Conservation (phyloP, 2,888 invertebrate species). For the Rhagium mordax region DNA sequence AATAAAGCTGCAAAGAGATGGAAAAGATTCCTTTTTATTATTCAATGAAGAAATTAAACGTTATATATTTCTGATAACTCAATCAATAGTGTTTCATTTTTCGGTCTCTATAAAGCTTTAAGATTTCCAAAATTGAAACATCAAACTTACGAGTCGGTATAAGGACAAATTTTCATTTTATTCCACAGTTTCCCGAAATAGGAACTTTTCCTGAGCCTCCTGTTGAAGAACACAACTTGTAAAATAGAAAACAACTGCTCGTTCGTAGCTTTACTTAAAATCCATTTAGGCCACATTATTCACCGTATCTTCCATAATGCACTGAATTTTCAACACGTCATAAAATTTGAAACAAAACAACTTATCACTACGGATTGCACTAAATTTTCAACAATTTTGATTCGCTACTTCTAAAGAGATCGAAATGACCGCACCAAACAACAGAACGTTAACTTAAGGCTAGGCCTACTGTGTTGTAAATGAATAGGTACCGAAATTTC, state of each 20-base stretch:
- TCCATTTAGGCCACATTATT: slow-evolving; percentile 78
- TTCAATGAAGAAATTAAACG: too few species aligned
- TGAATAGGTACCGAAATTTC: slow-evolving; percentile 15
- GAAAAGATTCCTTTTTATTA: too few species aligned
- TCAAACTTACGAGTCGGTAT: slow-evolving; percentile 32
- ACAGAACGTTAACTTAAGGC: background rate
- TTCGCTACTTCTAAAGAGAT: background rate
- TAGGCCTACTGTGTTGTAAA: slow-evolving; percentile 3
- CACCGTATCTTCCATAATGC: slow-evolving; percentile 21
- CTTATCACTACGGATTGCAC: slow-evolving; percentile 27
- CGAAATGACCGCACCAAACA: background rate
- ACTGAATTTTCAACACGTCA: background rate
- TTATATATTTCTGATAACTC: too few species aligned
- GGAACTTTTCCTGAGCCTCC: slow-evolving; percentile 38
- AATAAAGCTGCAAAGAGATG: too few species aligned
- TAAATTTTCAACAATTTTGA: background rate
- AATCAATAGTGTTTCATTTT: too few species aligned
- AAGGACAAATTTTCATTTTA: slow-evolving; percentile 37
- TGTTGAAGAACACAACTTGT: slow-evolving; percentile 38
- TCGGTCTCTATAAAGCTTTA: background rate
- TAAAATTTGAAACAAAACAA: background rate
- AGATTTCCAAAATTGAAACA: background rate
- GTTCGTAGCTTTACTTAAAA: slow-evolving; percentile 33
- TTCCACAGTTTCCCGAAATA: slow-evolving; percentile 39
- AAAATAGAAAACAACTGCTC: slow-evolving; percentile 39